These are phyloP conservation scores for Sebastolobus alascanus DNA, from an alignment of 2,797 vertebrate genomes.

Conservation along the genomic window DNA sequence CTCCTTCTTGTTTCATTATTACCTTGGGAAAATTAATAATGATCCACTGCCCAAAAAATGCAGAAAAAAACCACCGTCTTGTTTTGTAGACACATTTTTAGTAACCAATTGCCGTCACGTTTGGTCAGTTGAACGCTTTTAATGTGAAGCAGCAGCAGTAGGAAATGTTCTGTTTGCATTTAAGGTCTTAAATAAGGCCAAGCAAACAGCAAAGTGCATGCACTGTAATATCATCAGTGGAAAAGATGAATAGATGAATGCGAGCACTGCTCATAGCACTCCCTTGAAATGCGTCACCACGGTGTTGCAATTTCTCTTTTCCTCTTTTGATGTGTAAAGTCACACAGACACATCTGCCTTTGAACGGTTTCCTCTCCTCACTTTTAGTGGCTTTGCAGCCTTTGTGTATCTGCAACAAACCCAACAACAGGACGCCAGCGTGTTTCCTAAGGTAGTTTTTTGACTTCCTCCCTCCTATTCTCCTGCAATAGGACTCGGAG, in stretches of 20 bases:
- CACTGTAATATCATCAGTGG: background rate
- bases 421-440: constrained; percentile 69
- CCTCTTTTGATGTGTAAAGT: constrained; percentile 17
- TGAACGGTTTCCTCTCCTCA: constrained; percentile 33
- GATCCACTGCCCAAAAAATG: background rate
- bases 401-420: constrained; percentile 44
- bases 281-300: constrained; percentile 2
- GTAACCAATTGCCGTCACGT: background rate
- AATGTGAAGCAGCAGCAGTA: background rate
- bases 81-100: background rate
- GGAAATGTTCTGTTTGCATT: background rate
- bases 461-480: constrained; percentile 52
- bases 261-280: background rate
- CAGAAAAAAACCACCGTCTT: background rate
- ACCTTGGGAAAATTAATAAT: background rate
- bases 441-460: constrained; percentile 65
- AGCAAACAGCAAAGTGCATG: background rate
- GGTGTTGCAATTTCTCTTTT: constrained; percentile 9
- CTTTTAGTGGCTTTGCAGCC: constrained; percentile 31
- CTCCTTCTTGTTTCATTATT: background rate
- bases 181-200: background rate
- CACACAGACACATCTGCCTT: constrained; percentile 23
- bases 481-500: constrained; percentile 16
- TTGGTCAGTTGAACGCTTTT: background rate
- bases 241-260: constrained; percentile 10